These are phyloP conservation scores for Lathronympha strigana DNA, from an alignment of 2,888 invertebrate genomes.

Conservation along the genomic window DNA sequence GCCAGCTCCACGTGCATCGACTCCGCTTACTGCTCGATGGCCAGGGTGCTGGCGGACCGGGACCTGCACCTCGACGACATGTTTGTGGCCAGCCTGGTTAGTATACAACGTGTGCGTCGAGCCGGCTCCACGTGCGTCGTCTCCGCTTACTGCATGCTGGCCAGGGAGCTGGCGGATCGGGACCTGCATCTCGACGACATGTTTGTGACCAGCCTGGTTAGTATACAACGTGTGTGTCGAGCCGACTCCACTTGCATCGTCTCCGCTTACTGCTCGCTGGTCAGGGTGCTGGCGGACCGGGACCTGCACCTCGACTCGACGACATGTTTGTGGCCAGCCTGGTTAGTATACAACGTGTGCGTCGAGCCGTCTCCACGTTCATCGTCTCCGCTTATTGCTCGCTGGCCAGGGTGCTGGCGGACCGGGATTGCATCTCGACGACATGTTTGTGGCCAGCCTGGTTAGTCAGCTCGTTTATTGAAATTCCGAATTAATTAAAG, in stretches of 20 bases:
- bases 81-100: slow-evolving; percentile 93
- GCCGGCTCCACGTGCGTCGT: slow-evolving; percentile 89
- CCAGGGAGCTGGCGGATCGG: slow-evolving; percentile 72
- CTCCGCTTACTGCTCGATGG: slow-evolving; percentile 91
- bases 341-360: slow-evolving; percentile 85
- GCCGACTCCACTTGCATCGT: slow-evolving; percentile 90
- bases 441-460: slow-evolving; percentile 95
- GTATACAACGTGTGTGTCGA: slow-evolving; percentile 87
- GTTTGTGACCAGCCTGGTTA: slow-evolving; percentile 88
- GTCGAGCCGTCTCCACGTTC: slow-evolving; percentile 89
- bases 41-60: slow-evolving; percentile 71
- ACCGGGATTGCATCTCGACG: slow-evolving; percentile 92
- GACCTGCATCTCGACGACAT: slow-evolving; percentile 93
- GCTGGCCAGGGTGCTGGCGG: slow-evolving; percentile 78
- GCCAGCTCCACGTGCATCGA: slow-evolving; percentile 89
- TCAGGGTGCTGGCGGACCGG: slow-evolving; percentile 72
- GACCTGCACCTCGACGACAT: slow-evolving; percentile 95
- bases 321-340: slow-evolving; percentile 96
- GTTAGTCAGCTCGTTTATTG: too few species aligned
- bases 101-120: slow-evolving; percentile 81
- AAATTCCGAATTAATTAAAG: too few species aligned
- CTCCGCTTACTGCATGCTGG: slow-evolving; percentile 91
- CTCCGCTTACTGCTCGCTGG: slow-evolving; percentile 91
- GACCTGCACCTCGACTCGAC: slow-evolving; percentile 95
- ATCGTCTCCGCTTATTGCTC: slow-evolving; percentile 93